These are phyloP conservation scores for Laothoe populi DNA, from an alignment of 2,888 invertebrate species.

Conservation along the genomic window DNA sequence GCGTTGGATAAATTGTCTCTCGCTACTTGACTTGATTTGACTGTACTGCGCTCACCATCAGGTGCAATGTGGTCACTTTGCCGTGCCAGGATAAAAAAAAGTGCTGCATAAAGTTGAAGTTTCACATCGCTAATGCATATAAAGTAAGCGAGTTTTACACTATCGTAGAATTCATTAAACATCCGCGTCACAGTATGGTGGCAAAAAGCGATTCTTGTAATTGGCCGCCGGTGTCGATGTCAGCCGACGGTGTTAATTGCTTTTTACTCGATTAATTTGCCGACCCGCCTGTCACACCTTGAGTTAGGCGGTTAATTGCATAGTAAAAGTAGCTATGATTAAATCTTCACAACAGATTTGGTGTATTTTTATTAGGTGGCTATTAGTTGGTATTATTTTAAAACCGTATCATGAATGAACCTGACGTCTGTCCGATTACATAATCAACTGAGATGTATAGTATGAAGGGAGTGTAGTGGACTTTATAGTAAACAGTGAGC, in stretches of 20 bases:
- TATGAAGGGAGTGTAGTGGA: no score
- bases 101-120: no score
- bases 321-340: constrained; percentile 20
- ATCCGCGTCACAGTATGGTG: neutral
- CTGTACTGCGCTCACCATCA: no score
- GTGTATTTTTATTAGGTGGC: neutral
- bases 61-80: no score
- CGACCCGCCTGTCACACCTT: constrained; percentile 34
- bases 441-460: no score
- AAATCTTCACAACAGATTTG: neutral
- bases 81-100: no score
- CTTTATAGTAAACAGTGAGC: no score
- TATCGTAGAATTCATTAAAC: neutral
- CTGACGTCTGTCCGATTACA: neutral
- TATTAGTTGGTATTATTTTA: neutral
- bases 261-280: constrained; percentile 49
- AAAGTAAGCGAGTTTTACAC: constrained; percentile 2
- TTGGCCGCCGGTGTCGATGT: constrained; percentile 41
- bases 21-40: no score
- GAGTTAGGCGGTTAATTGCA: constrained; percentile 32
- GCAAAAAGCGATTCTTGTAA: constrained; percentile 30
- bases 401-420: neutral
- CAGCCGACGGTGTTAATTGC: constrained; percentile 44
- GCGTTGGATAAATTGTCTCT: no score
- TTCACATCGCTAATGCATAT: constrained; percentile 2